These are phyloP conservation scores for Phylloscopus trochilus DNA, from an alignment of 2,113 vertebrate genomes.

Conservation along the genomic window DNA sequence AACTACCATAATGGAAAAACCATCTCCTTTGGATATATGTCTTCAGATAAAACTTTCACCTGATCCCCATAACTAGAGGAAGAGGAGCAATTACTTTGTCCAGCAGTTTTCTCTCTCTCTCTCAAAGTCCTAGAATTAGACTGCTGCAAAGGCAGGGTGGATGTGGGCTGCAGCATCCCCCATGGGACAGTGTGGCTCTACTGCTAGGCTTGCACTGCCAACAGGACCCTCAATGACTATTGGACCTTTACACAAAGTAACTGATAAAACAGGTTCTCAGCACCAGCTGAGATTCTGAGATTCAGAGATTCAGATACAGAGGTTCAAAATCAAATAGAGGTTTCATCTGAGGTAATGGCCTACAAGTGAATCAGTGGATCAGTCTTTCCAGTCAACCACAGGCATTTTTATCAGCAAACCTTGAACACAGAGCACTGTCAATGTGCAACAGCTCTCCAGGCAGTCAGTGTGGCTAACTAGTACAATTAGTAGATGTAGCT, in stretches of 20 bases:
- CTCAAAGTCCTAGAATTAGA: neutral
- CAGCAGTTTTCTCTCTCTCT: neutral
- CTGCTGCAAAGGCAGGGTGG: neutral
- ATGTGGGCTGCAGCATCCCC: neutral
- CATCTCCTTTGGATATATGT: neutral
- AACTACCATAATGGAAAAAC: neutral
- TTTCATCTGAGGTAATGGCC: neutral
- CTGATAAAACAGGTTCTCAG: neutral
- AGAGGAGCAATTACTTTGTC: neutral
- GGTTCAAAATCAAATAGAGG: neutral
- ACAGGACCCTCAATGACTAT: neutral
- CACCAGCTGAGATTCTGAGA: neutral
- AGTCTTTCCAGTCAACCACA: neutral
- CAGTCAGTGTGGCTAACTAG: neutral
- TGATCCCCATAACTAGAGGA: neutral
- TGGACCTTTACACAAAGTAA: neutral
- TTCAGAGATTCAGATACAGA: neutral
- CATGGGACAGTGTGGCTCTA: neutral
- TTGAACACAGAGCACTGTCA: neutral
- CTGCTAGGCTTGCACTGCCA: neutral
- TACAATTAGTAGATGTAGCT: neutral
- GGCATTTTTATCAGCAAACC: neutral
- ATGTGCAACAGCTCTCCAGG: neutral
- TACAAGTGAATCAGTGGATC: neutral
- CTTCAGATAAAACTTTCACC: neutral